These are phyloP conservation scores for Falco rusticolus DNA, from an alignment of 2,797 vertebrate species.

Conservation along the genomic window DNA sequence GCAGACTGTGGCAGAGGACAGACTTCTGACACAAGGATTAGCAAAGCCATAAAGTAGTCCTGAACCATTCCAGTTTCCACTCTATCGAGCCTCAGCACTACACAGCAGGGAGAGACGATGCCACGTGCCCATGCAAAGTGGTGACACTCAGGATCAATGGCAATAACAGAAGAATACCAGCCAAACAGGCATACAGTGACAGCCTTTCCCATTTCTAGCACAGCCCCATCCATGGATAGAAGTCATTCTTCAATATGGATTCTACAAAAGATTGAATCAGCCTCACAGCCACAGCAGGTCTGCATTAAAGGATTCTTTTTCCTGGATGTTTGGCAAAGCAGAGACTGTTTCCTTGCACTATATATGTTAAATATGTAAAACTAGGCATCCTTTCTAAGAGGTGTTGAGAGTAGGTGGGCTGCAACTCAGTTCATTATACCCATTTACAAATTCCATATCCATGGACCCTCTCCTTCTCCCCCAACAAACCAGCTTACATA, in stretches of 20 bases:
- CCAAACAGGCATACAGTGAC: not conserved
- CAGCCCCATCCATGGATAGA: not conserved
- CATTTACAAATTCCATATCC: not conserved
- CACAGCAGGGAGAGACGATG: not conserved
- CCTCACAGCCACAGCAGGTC: not conserved
- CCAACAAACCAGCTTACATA: not conserved
- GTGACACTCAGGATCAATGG: not conserved
- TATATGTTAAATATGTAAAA: not conserved
- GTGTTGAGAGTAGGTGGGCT: not conserved
- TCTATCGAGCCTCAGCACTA: not conserved
- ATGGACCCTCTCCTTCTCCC: not conserved
- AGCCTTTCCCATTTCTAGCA: not conserved
- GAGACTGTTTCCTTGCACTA: not conserved
- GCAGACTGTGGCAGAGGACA: not conserved
- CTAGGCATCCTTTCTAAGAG: not conserved
- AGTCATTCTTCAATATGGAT: not conserved
- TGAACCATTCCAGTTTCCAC: not conserved
- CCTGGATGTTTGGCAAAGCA: not conserved
- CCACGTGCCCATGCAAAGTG: not conserved
- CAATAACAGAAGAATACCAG: not conserved
- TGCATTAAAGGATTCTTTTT: not conserved
- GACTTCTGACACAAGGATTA: not conserved
- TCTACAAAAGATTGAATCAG: conserved; percentile 17
- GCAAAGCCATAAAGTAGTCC: not conserved
- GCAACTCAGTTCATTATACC: not conserved